Base-by-base conservation (phyloP, 2,113 vertebrate genomes). In the Zootoca vivipara region DNA sequence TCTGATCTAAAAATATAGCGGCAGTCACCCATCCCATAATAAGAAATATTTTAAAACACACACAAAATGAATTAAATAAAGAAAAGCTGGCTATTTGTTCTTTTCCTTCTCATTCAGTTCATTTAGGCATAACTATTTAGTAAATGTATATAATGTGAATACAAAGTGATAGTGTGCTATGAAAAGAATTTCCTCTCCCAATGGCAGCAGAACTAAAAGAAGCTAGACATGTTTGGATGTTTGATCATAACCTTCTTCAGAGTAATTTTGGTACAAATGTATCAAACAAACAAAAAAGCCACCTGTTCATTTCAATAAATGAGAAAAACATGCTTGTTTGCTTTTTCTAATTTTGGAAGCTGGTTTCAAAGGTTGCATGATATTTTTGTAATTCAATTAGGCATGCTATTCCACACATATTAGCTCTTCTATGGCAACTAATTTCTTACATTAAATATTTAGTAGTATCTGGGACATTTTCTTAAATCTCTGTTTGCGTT, bases 351-450 rank as follows among this genome's bases (percentile, higher is more conserved):
- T 83, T 52, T n/a, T 65, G 33, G 40, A 83, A 67, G n/a, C 80
- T 77, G n/a, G 9, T 88, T 35, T 62, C 80, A 79, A 79, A 87
- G 40, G 67, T 65, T 73, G 22, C 18, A 24, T 40, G 42, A 80
- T 33, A 81, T 87, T 30, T 87, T 62, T 87, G 70, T 52, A 82
- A 83, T 62, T 64, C 69, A 64, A 24, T 83, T 87, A 72, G 52
- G 46, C 35, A 74, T 73, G 33, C 10, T 69, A 33, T 80, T 80
- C 15, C 52, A 70, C 33, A 70, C n/a, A 70, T 38, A 62, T 64
- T 69, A 88, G n/a, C 13, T 67, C 15, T 69, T 58, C 8, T 52
- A 22, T 83, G 40, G n/a, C 13, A 75, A 56, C 16, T 5, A 42
- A 26, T 87, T 56, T 83, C 62, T 77, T 24, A 69, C 65, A 28